Evolutionary conservation across 2,888 invertebrate species (phyloP), one percentile per base, ranked within the genome.

Genomic region (Tridacna gigas): DNA sequence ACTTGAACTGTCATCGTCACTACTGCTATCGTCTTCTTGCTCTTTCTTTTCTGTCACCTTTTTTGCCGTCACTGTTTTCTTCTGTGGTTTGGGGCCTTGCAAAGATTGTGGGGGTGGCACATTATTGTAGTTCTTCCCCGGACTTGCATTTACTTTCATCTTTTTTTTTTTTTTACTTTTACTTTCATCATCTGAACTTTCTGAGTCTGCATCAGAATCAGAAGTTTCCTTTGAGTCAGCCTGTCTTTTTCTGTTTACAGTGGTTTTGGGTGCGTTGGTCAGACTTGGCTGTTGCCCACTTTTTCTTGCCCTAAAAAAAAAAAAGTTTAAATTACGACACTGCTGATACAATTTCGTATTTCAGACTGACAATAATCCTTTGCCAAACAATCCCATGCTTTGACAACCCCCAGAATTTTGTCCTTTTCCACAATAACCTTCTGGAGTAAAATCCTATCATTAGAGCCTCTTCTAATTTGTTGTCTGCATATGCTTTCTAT

Each of bases 201-300:
- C 89, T 26, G 90, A 90, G 61, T 91, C 91, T 15, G 89, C 88
- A 86, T 89, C 90, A 22, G 91, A 89, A 67, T 90, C 90, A 25
- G 89, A 89, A 12, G 88, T 88, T 37, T 84, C 83, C 74, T 80
- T 86, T 25, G 83, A 77, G n/a, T 74, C 79, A 51, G 83, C 74
- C 63, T 60, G 60, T 37, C 61, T 74, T 37, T 74, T 74, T 60
- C 74, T 74, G 60, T 73, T 47, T 1, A 67, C 26, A 9, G 51
- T 79, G 5, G 69, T n/a, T 18, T 66, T 28, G 60, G 56, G 47
- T 37, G 37, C 7, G 37, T 37, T 37, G 37, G 37, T 37, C 37
- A 37, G 7, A 37, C 37, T 37, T 37, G 2, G 37, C 37, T 37
- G 37, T 37, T 37, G 37, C 37, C 37, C 37, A 37, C 37, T 37